These are phyloP conservation scores for Zaprionus lachaisei DNA, from an alignment of 1,140 invertebrate species.

Conservation along the genomic window DNA sequence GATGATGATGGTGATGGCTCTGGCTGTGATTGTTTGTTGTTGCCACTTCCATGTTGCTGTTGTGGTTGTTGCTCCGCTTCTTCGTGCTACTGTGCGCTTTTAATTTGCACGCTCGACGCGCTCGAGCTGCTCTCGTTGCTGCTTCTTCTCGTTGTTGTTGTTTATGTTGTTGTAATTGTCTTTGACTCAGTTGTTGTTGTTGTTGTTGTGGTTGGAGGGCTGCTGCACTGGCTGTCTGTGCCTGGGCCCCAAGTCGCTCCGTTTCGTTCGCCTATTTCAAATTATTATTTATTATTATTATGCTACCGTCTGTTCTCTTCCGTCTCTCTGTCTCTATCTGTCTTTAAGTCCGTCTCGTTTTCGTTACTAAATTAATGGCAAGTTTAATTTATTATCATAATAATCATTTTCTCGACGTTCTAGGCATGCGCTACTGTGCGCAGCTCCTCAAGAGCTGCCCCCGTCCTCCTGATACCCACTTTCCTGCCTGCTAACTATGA, in stretches of 20 bases:
- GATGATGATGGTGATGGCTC: constrained; percentile 68
- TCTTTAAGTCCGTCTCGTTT: constrained; percentile 37
- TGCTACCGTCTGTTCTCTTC: constrained; percentile 56
- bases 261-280: constrained; percentile 75
- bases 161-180: constrained; percentile 14
- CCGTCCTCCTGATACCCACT: neutral
- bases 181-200: neutral
- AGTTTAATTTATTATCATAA: constrained; percentile 84
- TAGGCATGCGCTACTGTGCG: constrained; percentile 63
- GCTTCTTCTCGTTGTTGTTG: constrained; percentile 16
- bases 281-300: constrained; percentile 83
- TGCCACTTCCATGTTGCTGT: constrained; percentile 74
- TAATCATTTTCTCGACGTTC: constrained; percentile 81
- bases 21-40: constrained; percentile 82
- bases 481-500: constrained; percentile 35
- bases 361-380: constrained; percentile 83
- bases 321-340: constrained; percentile 28
- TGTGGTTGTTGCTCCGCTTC: constrained; percentile 32
- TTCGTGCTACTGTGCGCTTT: constrained; percentile 79
- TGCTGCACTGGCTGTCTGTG: constrained; percentile 37
- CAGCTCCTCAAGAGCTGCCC: constrained; percentile 9
- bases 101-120: constrained; percentile 80
- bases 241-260: constrained; percentile 31
- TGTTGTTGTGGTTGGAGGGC: constrained; percentile 26
- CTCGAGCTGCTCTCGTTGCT: constrained; percentile 57